Evolutionary conservation across 2,113 vertebrate species (phyloP).

Genomic region (Alouatta palliata): DNA sequence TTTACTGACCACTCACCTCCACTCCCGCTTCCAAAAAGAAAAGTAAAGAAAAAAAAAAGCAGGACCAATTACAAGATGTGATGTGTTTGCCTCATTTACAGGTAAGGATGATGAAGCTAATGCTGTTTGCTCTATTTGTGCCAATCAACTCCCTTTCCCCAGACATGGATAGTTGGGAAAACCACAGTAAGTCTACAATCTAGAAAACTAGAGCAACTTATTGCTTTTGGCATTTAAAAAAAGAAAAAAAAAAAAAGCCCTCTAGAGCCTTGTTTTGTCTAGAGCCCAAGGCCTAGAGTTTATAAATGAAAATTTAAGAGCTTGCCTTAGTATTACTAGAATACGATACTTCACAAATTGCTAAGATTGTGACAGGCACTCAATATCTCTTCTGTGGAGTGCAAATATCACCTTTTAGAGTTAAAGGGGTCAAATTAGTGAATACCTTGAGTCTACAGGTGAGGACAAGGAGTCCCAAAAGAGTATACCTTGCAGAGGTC

Average conservation of each 20-base stretch:
- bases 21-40: neutral
- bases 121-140: neutral
- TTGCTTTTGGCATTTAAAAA: neutral
- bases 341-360: neutral
- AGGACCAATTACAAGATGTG: neutral
- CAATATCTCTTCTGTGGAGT: neutral
- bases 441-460: neutral
- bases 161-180: neutral
- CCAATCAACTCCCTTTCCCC: neutral
- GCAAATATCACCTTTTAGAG: neutral
- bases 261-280: neutral
- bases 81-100: neutral
- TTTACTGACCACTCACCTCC: neutral
- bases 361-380: neutral
- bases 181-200: neutral
- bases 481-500: neutral
- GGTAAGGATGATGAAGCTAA: neutral
- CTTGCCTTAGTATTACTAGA: neutral
- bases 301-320: slow-evolving; percentile 25
- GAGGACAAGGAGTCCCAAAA: neutral
- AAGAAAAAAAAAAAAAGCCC: too few species aligned
- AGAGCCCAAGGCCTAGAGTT: neutral
- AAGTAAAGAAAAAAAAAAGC: neutral
- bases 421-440: neutral
- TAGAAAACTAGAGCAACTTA: neutral